A percentile compares a stretch with the other conserved stretches of the same genome.
phyloP scores from a whole-genome alignment of 2,888 invertebrate genomes.

The Andrena haemorrhoa region DNA sequence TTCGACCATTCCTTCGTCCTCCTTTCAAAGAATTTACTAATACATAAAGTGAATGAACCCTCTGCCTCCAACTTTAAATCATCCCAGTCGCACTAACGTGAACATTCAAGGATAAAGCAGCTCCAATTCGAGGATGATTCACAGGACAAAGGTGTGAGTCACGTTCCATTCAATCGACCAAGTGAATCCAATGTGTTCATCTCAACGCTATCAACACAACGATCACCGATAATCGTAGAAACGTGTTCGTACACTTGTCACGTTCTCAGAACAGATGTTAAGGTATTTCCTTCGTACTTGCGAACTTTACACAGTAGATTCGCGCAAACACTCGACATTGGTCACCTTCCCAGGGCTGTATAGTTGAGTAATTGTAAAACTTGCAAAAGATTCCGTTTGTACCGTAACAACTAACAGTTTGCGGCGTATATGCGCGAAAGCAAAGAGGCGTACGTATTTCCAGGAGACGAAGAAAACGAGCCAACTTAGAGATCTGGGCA shows the following conservation, averaged over 20 bases:
- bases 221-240: background rate
- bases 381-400: background rate
- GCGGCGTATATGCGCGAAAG: background rate
- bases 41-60: background rate
- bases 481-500: background rate
- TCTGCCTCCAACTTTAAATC: background rate
- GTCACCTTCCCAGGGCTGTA: slow-evolving; percentile 1
- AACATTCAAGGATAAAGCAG: slow-evolving; percentile 5
- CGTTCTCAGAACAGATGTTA: slow-evolving; percentile 3
- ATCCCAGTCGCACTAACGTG: too few relatives aligned
- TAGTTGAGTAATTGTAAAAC: slow-evolving; percentile 23
- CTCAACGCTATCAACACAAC: background rate
- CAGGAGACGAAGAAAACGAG: background rate
- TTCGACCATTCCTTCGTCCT: background rate
- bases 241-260: background rate
- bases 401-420: slow-evolving; percentile 2
- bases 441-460: background rate
- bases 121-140: background rate
- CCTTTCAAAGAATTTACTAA: background rate
- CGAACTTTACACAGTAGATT: background rate
- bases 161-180: slow-evolving; percentile 22
- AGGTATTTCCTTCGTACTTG: background rate
- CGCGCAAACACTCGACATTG: slow-evolving; percentile 5
- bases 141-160: slow-evolving; percentile 26
- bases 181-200: slow-evolving; percentile 10